A percentile compares a stretch with the other conserved stretches of the same genome.
Evolutionary conservation across 2,888 invertebrate species (phyloP).

Genomic region (Athalia circularis): DNA sequence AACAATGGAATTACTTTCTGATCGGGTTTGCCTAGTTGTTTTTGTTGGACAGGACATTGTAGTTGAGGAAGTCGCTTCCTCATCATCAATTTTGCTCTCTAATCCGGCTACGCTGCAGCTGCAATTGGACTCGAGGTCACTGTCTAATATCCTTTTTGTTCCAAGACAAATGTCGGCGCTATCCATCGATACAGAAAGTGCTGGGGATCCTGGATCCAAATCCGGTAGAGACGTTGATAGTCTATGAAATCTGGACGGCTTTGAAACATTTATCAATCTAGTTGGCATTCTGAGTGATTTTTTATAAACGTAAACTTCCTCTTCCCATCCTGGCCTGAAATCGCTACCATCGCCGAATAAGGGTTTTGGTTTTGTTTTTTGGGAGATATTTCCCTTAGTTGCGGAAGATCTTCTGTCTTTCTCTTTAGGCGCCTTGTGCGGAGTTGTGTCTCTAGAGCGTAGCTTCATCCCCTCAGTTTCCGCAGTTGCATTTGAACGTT

Average conservation of each 20-base stretch:
- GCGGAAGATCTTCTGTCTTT: slow-evolving; percentile 69
- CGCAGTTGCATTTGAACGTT: slow-evolving; percentile 61
- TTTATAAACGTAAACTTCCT: slow-evolving; percentile 89
- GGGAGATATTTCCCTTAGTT: slow-evolving; percentile 54
- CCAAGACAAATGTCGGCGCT: slow-evolving; percentile 69
- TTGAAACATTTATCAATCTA: slow-evolving; percentile 86
- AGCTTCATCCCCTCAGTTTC: slow-evolving; percentile 68
- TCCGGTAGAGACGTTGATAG: slow-evolving; percentile 87
- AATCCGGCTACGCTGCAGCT: slow-evolving; percentile 76
- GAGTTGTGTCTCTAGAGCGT: slow-evolving; percentile 66
- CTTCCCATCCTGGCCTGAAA: slow-evolving; percentile 88
- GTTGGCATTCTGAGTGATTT: slow-evolving; percentile 88
- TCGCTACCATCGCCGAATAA: slow-evolving; percentile 83
- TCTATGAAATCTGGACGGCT: slow-evolving; percentile 82
- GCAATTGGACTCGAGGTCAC: slow-evolving; percentile 82
- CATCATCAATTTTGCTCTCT: slow-evolving; percentile 79
- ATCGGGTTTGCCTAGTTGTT: slow-evolving; percentile 67
- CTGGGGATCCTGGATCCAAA: slow-evolving; percentile 84
- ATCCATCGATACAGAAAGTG: slow-evolving; percentile 80
- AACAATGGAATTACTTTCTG: slow-evolving; percentile 78
- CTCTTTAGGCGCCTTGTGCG: slow-evolving; percentile 61
- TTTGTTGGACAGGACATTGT: slow-evolving; percentile 79
- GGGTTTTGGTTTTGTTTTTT: slow-evolving; percentile 75
- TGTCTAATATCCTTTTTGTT: slow-evolving; percentile 75
- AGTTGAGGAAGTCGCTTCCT: slow-evolving; percentile 81